These are phyloP conservation scores for Heliconius cydno DNA, from an alignment of 2,888 invertebrate species.

Conservation along the genomic window DNA sequence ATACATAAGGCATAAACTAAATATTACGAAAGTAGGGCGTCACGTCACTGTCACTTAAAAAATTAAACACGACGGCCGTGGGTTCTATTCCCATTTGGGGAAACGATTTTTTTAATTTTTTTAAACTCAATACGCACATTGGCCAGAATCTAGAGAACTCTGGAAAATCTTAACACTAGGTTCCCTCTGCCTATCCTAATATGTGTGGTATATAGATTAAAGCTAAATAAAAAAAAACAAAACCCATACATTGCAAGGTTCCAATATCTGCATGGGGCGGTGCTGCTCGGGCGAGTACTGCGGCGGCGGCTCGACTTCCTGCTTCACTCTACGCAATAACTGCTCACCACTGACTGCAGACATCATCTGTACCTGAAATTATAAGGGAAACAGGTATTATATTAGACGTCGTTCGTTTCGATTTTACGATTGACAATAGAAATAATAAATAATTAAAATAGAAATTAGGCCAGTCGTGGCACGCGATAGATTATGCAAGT, in stretches of 20 bases:
- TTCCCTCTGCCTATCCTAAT: neutral
- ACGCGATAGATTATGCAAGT: too few relatives aligned
- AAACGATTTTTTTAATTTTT: too few relatives aligned
- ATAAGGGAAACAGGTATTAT: neutral
- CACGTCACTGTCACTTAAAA: too few relatives aligned
- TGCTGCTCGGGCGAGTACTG: slow-evolving; percentile 83
- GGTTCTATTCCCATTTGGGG: too few relatives aligned
- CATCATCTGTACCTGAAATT: slow-evolving; percentile 88
- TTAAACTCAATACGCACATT: too few relatives aligned
- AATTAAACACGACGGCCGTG: too few relatives aligned
- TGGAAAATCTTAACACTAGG: neutral
- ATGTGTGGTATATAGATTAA: neutral
- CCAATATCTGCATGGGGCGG: slow-evolving; percentile 81
- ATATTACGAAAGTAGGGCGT: too few relatives aligned
- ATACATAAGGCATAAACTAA: too few relatives aligned
- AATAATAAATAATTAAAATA: too few relatives aligned
- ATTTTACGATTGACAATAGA: too few relatives aligned
- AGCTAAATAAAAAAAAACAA: neutral
- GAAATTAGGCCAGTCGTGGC: too few relatives aligned
- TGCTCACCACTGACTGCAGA: slow-evolving; percentile 80
- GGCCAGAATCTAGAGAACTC: neutral
- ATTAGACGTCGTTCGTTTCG: too few relatives aligned
- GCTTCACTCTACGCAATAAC: slow-evolving; percentile 74
- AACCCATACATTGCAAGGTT: slow-evolving; percentile 61
- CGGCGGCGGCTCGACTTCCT: slow-evolving; percentile 73